These are phyloP conservation scores for Bruchidius siliquastri DNA, from an alignment of 2,888 invertebrate species.

Conservation along the genomic window DNA sequence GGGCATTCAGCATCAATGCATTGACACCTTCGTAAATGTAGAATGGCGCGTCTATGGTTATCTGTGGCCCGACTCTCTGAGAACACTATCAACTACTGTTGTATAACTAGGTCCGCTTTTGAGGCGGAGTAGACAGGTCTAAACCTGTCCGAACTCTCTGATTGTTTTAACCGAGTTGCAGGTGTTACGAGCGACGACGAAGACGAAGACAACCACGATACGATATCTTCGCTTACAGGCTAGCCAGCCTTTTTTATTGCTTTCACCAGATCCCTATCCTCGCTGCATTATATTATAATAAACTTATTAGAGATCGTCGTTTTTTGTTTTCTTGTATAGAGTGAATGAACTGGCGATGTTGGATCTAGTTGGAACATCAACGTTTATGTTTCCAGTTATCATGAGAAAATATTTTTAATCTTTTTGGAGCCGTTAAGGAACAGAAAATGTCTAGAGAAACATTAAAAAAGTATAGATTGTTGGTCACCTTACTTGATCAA, in stretches of 20 bases:
- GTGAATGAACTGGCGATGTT: constrained; percentile 9
- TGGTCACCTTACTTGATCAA: too few species aligned
- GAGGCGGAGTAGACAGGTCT: constrained; percentile 37
- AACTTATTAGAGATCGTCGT: constrained; percentile 11
- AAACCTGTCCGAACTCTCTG: constrained; percentile 39
- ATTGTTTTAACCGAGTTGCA: constrained; percentile 35
- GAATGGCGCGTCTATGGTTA: background rate
- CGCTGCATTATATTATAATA: constrained; percentile 13
- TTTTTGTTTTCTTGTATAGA: background rate
- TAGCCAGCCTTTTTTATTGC: constrained; percentile 9
- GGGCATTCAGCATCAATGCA: too few species aligned
- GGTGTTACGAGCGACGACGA: constrained; percentile 30
- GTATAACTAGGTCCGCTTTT: constrained; percentile 21
- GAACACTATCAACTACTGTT: constrained; percentile 19
- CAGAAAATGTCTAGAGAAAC: too few species aligned
- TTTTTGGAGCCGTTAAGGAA: too few species aligned
- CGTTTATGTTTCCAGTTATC: background rate
- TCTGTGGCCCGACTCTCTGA: background rate
- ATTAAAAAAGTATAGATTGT: too few species aligned
- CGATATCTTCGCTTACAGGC: constrained; percentile 18
- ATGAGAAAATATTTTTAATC: background rate
- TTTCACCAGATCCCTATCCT: constrained; percentile 12
- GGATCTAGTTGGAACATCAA: background rate
- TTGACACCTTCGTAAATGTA: too few species aligned
- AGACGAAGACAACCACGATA: constrained; percentile 9